phyloP scores from a whole-genome alignment of 2,797 vertebrate species.

The Falco biarmicus region DNA sequence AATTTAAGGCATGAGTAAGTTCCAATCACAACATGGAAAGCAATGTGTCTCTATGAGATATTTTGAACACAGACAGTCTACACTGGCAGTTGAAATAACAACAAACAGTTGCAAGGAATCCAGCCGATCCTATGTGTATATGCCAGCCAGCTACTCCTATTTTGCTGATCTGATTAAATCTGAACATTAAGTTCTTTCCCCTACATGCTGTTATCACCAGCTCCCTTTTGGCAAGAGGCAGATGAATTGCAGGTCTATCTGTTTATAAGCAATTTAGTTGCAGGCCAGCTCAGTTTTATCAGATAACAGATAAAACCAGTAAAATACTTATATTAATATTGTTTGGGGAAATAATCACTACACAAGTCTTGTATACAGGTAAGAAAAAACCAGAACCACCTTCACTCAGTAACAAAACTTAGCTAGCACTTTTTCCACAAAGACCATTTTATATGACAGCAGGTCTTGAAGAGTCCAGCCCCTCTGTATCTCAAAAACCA shows the following conservation, averaged over 20 bases:
- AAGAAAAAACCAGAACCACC: conserved; percentile 16
- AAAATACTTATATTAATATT: conserved; percentile 10
- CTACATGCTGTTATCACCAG: background rate
- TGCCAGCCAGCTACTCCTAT: background rate
- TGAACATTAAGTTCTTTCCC: conserved; percentile 44
- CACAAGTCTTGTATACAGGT: background rate
- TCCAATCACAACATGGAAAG: background rate
- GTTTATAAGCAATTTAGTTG: background rate
- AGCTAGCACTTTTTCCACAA: background rate
- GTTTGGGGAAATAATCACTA: background rate
- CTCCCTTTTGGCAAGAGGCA: background rate
- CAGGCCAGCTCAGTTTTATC: background rate
- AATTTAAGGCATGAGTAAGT: background rate
- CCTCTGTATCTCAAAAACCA: background rate
- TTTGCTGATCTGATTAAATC: conserved; percentile 49
- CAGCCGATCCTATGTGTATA: background rate
- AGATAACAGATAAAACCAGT: conserved; percentile 1
- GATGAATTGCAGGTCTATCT: background rate
- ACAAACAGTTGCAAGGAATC: conserved; percentile 15
- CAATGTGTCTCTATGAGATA: background rate
- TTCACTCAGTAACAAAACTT: background rate
- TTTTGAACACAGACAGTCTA: background rate
- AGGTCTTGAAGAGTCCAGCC: background rate
- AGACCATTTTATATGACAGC: background rate
- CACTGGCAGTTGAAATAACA: conserved; percentile 3